Evolutionary conservation across 1,140 invertebrate genomes (phyloP).

Genomic region (Zaprionus ghesquierei): DNA sequence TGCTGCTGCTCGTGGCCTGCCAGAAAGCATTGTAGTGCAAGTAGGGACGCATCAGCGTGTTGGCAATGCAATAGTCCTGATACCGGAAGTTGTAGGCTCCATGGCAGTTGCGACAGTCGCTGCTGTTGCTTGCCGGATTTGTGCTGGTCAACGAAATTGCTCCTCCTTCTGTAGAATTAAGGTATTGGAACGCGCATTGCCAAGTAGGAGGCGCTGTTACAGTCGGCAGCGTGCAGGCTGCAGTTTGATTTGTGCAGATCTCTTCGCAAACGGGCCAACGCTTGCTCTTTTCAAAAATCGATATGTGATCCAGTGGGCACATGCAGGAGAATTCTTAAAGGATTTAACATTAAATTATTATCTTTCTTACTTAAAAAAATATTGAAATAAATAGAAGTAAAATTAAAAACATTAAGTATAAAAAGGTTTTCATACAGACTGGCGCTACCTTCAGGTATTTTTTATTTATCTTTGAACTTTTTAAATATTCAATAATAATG

Average conservation of each 20-base stretch:
- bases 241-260: slow-evolving; percentile 38
- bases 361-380: background rate
- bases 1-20: slow-evolving; percentile 40
- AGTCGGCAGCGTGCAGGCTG: slow-evolving; percentile 33
- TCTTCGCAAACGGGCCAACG: slow-evolving; percentile 62
- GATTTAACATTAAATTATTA: background rate
- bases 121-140: slow-evolving; percentile 33
- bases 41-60: slow-evolving; percentile 66
- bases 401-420: background rate
- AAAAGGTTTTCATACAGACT: too few relatives aligned
- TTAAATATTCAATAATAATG: background rate
- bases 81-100: slow-evolving; percentile 63
- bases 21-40: slow-evolving; percentile 75
- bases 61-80: slow-evolving; percentile 72
- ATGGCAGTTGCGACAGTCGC: slow-evolving; percentile 63
- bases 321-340: slow-evolving; percentile 59
- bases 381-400: background rate
- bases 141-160: slow-evolving; percentile 39
- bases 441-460: too few relatives aligned
- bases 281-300: slow-evolving; percentile 58
- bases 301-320: slow-evolving; percentile 48
- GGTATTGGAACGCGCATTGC: slow-evolving; percentile 42
- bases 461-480: too few relatives aligned
- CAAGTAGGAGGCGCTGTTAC: slow-evolving; percentile 3
- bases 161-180: slow-evolving; percentile 39